Evolutionary conservation across 2,113 vertebrate genomes (phyloP).

Genomic region (Pygoscelis adeliae): DNA sequence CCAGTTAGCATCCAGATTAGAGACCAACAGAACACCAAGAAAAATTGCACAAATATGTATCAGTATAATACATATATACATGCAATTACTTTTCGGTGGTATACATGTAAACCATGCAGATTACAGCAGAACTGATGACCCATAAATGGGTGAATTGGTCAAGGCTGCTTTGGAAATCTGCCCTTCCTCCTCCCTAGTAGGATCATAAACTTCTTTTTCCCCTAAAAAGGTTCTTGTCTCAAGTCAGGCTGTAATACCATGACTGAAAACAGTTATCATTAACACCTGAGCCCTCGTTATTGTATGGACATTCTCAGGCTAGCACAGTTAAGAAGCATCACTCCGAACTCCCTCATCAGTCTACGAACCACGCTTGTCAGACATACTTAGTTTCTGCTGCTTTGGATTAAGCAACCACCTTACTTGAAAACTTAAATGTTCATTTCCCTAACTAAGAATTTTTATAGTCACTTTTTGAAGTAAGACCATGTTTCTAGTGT

Average conservation of each 20-base stretch:
- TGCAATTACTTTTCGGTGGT: not conserved
- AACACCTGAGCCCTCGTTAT: not conserved
- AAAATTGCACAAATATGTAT: not conserved
- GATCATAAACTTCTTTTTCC: not conserved
- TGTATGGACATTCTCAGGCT: not conserved
- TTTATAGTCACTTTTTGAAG: not conserved
- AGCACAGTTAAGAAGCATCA: not conserved
- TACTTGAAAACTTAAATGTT: not conserved
- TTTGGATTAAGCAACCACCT: not conserved
- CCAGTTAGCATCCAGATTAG: not conserved
- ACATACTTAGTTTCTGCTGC: not conserved
- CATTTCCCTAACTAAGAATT: not conserved
- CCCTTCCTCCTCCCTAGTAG: not conserved
- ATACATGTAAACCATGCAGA: not conserved
- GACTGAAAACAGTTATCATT: not conserved
- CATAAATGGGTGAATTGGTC: not conserved
- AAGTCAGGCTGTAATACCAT: not conserved
- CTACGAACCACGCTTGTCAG: not conserved
- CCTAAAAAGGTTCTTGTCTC: not conserved
- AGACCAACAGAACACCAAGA: not conserved
- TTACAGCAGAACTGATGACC: not conserved
- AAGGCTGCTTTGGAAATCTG: not conserved
- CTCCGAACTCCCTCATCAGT: not conserved
- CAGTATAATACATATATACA: not conserved
- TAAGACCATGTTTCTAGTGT: not conserved